Evolutionary conservation across 2,888 invertebrate species (phyloP).

Genomic region (Prosopocoilus inquinatus): DNA sequence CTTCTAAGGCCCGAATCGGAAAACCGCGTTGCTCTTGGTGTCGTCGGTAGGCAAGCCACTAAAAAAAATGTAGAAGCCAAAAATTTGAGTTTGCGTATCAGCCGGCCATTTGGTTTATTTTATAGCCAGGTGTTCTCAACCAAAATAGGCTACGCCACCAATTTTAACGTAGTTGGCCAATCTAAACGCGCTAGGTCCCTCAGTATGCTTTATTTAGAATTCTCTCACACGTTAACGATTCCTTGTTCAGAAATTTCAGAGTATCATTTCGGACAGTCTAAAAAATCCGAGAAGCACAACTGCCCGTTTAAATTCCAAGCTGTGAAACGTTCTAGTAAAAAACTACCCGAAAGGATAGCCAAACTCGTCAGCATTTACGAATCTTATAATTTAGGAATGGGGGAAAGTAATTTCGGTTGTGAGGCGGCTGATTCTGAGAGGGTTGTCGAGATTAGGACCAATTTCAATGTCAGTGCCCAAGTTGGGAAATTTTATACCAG

Average conservation of each 20-base stretch:
- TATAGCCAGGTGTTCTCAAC: background rate
- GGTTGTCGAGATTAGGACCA: background rate
- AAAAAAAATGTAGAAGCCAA: too few species aligned
- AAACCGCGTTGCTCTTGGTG: too few species aligned
- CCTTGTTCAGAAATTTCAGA: conserved; percentile 17
- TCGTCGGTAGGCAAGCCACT: too few species aligned
- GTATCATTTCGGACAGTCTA: conserved; percentile 20
- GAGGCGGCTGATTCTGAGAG: background rate
- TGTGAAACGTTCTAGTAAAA: conserved; percentile 3
- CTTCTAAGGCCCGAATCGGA: background rate
- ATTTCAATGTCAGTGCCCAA: conserved; percentile 8
- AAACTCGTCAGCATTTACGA: conserved; percentile 16
- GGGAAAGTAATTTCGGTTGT: background rate
- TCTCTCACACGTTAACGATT: conserved; percentile 15
- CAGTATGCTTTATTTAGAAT: conserved; percentile 22
- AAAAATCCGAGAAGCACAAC: background rate
- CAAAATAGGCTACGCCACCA: conserved; percentile 15
- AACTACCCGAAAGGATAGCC: conserved; percentile 18
- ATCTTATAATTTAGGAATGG: conserved; percentile 6
- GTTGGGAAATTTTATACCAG: background rate
- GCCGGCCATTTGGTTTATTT: background rate
- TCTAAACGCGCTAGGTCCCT: conserved; percentile 13
- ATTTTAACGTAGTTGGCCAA: conserved; percentile 21
- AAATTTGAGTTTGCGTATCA: background rate
- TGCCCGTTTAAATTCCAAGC: background rate